Base-by-base conservation (phyloP, 2,888 invertebrate genomes). In the Tiliacea aurago region DNA sequence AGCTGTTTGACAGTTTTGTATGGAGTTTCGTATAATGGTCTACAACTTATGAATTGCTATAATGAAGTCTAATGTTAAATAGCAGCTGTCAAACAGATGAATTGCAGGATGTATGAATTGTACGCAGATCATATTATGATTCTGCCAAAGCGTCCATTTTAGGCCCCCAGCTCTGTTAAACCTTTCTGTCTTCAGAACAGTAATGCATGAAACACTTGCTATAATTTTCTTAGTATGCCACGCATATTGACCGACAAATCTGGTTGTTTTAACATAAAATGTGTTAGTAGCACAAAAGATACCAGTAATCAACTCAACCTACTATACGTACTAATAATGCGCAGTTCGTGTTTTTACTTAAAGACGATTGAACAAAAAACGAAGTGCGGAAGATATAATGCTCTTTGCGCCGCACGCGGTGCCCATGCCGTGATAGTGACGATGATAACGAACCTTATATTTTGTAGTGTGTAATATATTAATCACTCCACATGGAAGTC, bases 341-440 rank as follows among this genome's bases (percentile, higher is more conserved):
- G 78, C 56, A 79, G 83, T 78, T 55, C 18, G 20, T 41, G 61
- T 61, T 61, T 71, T 23, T 37, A 15, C 37, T 5, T 37, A 56
- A 23, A 56, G 23, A 13, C 37, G 28, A 51, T 58, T 49, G 23
- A 73, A 79, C 41, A 75, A 81, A 80, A 70, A 73, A 43, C 37
- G 13, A 28, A 51, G 37, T 47, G 55, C 81, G 84, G 84, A 81
- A 81, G 76, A 76, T 61, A 62, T 62, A n/a, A n/a, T 81, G 84
- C 61, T 59, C 81, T 84, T 84, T 76, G 76, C 23, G 23, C 20
- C 56, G 23, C 18, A 4, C 11, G 20, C 20, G 0, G n/a, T n/a
- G 76, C 37, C n/a, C n/a, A n/a, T n/a, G 43, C 15, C 58, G 28
- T 47, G 64, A 64, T 73, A 73, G 15, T 73, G 80, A 58, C 3